Evolutionary conservation across 2,113 vertebrate species (phyloP).

Genomic region (Jacana jacana): DNA sequence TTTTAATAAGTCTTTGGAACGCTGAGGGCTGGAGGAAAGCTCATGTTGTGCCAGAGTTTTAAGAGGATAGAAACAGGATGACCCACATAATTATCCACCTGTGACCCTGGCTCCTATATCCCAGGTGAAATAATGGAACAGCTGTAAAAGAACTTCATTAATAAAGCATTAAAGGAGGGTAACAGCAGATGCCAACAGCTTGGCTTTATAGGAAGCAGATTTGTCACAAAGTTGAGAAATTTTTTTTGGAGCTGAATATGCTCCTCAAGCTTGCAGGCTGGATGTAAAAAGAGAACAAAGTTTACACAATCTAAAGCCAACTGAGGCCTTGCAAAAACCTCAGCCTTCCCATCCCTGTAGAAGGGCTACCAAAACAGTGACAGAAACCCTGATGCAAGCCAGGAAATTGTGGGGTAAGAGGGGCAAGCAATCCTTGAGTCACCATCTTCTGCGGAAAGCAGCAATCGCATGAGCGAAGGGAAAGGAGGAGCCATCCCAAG

Average conservation of each 20-base stretch:
- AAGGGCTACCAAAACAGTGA: background rate
- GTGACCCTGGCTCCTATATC: constrained; percentile 46
- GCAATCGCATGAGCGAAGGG: background rate
- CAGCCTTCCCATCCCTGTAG: background rate
- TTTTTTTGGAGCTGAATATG: constrained; percentile 6
- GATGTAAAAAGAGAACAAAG: constrained; percentile 10
- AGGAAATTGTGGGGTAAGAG: background rate
- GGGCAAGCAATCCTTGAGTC: background rate
- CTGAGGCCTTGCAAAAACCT: constrained; percentile 43
- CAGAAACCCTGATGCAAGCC: background rate
- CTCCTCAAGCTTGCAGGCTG: constrained; percentile 13
- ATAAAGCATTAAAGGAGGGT: constrained; percentile 56
- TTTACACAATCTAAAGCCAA: constrained; percentile 35
- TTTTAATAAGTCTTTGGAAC: constrained; percentile 66
- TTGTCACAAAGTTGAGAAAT: constrained; percentile 51
- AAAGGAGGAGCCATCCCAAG: background rate
- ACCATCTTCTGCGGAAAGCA: background rate
- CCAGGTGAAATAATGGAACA: constrained; percentile 69
- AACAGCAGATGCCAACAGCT: constrained; percentile 58
- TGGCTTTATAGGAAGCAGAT: constrained; percentile 63
- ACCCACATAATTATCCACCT: constrained; percentile 60
- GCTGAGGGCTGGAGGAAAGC: constrained; percentile 24
- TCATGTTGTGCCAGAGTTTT: constrained; percentile 45
- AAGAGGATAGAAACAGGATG: constrained; percentile 66
- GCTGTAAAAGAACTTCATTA: constrained; percentile 66